Base-by-base conservation (phyloP, 2,797 vertebrate genomes). In the Dryobates pubescens region DNA sequence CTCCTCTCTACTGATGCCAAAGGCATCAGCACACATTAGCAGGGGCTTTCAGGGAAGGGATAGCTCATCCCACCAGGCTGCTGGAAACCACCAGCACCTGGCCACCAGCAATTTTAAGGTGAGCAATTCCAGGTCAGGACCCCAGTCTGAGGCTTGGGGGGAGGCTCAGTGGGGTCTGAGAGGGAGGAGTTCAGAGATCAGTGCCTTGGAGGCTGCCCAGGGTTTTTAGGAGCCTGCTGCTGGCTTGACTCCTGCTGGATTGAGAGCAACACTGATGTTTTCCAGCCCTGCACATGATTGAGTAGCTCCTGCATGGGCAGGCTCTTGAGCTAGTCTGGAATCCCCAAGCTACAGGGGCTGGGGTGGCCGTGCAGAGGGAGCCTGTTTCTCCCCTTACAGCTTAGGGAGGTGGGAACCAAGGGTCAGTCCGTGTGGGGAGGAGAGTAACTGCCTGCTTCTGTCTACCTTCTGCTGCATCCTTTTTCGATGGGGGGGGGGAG, bases 221-320 rank as follows among this genome's bases (percentile, higher is more conserved):
- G 7, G 16, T 76, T 57, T 34, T n/a, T 23, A 24, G 62, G 32
- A 86, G 9, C 30, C 63, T 41, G 10, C 4, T 54, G 51, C 56
- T 10, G 18, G 6, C 10, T 71, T 36, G 8, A 45, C 9, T 81
- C 20, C n/a, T 34, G 2, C 41, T 45, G 74, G 24, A 10, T 29
- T 71, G 65, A 59, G 54, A 19, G 14, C 57, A 85, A 0, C 0
- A 1, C 0, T 26, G 10, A 20, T 9, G 17, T 8, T 59, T 34
- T 70, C 36, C 43, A 76, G 22, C 36, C 57, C 32, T 15, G 6
- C n/a, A 26, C 0, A 0, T 7, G 59, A 9, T 3, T 13, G 14
- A 69, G 30, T 8, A 22, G 51, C 56, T 70, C 26, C 32, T 30
- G 18, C 0, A 1, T 49, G 43, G 34, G 5, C 19, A 61, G n/a